Percentiles rank a stretch among this genome's conserved stretches.
phyloP scores from a whole-genome alignment of 1,140 invertebrate species.

The Archegozetes longisetosus region DNA sequence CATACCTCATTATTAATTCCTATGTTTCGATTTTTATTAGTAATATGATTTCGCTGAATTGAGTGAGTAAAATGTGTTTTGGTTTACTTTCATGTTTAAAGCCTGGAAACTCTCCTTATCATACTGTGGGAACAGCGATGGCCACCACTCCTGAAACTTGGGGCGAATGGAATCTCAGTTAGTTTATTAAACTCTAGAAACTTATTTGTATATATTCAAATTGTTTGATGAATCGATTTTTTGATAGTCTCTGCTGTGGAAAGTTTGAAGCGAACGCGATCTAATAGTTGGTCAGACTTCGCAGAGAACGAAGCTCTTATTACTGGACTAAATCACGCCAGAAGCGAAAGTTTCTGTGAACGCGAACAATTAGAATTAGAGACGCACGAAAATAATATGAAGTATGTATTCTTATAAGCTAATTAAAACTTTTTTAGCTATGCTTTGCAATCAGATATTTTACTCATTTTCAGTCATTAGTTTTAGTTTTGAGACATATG shows the following conservation, averaged over 20 bases:
- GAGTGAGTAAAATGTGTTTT: no score
- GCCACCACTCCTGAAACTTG: slow-evolving; percentile 36
- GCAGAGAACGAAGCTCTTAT: slow-evolving; percentile 44
- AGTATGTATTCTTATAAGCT: slow-evolving; percentile 21
- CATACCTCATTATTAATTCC: no score
- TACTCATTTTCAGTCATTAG: not conserved
- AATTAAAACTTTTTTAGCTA: no score
- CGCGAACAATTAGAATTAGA: slow-evolving; percentile 21
- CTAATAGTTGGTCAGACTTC: slow-evolving; percentile 74
- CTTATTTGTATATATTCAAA: not conserved
- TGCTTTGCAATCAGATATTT: not conserved
- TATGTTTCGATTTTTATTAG: not conserved
- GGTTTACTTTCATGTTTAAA: no score
- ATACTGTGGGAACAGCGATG: slow-evolving; percentile 70
- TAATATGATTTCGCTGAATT: not conserved
- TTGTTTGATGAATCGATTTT: not conserved
- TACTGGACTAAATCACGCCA: not conserved
- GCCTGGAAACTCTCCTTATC: slow-evolving; percentile 68
- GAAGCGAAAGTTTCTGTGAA: not conserved
- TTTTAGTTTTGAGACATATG: not conserved
- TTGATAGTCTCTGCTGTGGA: slow-evolving; percentile 27
- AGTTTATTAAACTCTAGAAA: not conserved
- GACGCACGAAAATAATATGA: slow-evolving; percentile 26
- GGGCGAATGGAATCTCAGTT: slow-evolving; percentile 50
- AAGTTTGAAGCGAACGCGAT: slow-evolving; percentile 49